Conservation (phyloP, 2,113 vertebrate species). For the Stegostoma tigrinum region DNA sequence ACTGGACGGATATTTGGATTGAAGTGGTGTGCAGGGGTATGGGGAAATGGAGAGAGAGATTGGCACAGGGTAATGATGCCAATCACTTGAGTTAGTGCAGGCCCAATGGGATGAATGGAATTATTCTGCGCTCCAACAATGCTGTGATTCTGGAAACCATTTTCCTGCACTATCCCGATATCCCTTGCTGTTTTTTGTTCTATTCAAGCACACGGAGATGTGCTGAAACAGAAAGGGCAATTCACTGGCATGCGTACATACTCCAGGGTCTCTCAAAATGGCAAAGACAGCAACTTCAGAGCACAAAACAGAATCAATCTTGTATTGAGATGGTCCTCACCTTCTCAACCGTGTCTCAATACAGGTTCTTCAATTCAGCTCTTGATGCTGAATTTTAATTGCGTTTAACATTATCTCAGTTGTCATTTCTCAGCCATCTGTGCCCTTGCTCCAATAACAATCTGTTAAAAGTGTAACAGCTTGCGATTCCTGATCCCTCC, state of each 20-base stretch:
- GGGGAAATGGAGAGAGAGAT: too few relatives aligned
- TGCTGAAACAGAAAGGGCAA: neutral
- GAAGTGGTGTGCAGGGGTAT: too few relatives aligned
- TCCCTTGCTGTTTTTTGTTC: too few relatives aligned
- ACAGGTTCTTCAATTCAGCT: neutral
- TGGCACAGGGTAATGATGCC: too few relatives aligned
- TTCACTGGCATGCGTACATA: neutral
- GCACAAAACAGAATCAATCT: neutral
- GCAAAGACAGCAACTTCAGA: neutral
- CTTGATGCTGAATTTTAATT: neutral
- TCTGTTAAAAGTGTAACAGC: neutral
- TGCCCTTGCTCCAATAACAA: neutral
- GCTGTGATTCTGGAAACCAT: too few relatives aligned
- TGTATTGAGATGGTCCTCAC: neutral
- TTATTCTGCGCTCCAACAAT: too few relatives aligned
- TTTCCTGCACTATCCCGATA: too few relatives aligned
- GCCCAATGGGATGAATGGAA: too few relatives aligned
- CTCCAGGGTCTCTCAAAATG: neutral
- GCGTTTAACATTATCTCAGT: neutral
- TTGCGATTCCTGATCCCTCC: neutral
- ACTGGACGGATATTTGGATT: too few relatives aligned
- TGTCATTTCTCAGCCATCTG: neutral
- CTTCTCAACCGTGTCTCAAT: neutral
- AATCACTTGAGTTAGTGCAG: too few relatives aligned
- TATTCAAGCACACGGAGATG: too few relatives aligned